Evolutionary conservation across 2,113 vertebrate species (phyloP).

Genomic region (Oreotrochilus melanogaster): DNA sequence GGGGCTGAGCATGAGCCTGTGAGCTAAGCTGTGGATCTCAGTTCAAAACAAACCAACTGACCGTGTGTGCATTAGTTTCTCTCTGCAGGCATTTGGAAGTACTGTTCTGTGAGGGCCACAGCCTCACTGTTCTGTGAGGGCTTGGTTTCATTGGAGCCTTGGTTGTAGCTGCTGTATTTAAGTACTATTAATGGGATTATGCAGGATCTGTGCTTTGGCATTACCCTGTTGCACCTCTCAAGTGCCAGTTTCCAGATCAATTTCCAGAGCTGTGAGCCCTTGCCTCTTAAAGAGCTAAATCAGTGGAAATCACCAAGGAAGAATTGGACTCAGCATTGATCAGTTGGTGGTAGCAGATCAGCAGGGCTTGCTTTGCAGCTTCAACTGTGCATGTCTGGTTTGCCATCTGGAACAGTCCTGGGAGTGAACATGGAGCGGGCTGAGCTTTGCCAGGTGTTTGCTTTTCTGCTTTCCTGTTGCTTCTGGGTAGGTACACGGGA

Average conservation of each 20-base stretch:
- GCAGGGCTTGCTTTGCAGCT: background rate
- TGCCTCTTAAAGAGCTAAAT: background rate
- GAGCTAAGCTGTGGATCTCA: background rate
- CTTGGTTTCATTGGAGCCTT: background rate
- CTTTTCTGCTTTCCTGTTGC: background rate
- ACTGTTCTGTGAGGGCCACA: background rate
- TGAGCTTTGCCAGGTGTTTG: background rate
- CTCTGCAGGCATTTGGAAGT: background rate
- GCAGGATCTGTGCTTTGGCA: background rate
- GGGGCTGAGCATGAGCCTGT: background rate
- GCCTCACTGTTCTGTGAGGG: too few species aligned
- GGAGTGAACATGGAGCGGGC: background rate
- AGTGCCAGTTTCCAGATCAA: background rate
- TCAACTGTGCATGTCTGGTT: background rate
- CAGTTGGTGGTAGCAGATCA: background rate
- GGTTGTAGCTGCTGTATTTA: background rate
- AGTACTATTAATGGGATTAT: background rate
- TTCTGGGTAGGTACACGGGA: background rate
- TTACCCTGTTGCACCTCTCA: background rate
- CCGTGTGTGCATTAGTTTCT: background rate
- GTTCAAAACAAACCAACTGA: background rate
- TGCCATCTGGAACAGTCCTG: background rate
- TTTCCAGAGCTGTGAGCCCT: background rate
- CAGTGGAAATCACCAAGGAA: background rate
- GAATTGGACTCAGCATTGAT: background rate